Percentiles rank a stretch among this genome's conserved stretches.
phyloP scores from a whole-genome alignment of 2,113 vertebrate genomes.

The Antechinus stuartii region DNA sequence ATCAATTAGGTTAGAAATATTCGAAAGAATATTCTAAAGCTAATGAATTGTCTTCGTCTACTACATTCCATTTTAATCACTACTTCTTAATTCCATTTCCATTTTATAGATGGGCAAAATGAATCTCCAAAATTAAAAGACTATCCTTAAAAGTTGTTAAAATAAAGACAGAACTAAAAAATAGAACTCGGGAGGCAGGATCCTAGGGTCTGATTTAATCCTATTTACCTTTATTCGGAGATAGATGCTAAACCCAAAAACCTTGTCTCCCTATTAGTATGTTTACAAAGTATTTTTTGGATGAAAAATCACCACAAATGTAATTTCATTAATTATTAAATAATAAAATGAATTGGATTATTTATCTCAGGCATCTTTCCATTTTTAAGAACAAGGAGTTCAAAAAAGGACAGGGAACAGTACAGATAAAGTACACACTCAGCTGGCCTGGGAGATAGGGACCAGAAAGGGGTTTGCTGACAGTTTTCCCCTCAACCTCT shows the following conservation, averaged over 20 bases:
- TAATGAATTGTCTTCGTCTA: slow-evolving; percentile 21
- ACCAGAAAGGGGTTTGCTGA: accelerated
- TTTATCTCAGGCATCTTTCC: neutral
- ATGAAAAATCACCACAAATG: neutral
- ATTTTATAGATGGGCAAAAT: neutral
- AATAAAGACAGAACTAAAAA: neutral
- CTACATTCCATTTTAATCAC: neutral
- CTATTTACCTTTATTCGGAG: neutral
- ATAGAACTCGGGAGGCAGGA: neutral
- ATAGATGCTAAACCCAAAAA: neutral
- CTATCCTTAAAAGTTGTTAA: neutral
- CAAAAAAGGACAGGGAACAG: neutral
- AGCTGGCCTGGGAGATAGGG: neutral
- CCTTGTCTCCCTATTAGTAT: neutral
- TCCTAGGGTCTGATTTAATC: neutral
- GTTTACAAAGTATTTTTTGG: neutral
- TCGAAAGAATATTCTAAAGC: neutral
- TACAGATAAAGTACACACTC: neutral
- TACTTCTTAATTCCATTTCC: neutral
- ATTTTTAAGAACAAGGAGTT: neutral
- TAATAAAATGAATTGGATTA: neutral
- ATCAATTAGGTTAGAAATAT: slow-evolving; percentile 51
- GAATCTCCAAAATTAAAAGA: neutral
- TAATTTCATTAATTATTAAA: neutral
- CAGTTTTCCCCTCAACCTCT: neutral